These are phyloP conservation scores for Perca fluviatilis DNA, from an alignment of 2,113 vertebrate genomes.

Conservation along the genomic window DNA sequence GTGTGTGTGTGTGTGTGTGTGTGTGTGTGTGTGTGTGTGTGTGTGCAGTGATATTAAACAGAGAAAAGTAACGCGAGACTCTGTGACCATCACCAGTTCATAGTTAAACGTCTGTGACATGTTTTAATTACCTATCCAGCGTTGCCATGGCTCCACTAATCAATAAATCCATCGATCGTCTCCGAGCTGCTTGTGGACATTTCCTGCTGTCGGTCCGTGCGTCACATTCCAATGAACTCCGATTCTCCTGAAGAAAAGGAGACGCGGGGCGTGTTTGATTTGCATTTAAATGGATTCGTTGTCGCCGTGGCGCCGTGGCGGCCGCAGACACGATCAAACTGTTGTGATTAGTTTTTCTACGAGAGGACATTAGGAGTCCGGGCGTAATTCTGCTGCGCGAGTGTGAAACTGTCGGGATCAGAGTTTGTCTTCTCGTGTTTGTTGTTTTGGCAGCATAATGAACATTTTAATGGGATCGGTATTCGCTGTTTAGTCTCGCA, in stretches of 20 bases:
- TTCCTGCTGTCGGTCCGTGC: background rate
- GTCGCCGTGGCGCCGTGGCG: slow-evolving; percentile 63
- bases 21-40: too few relatives aligned
- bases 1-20: too few relatives aligned
- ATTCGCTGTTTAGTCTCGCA: too few relatives aligned
- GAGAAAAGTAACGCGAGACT: too few relatives aligned
- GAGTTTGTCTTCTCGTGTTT: background rate
- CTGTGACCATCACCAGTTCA: too few relatives aligned
- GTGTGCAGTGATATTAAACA: too few relatives aligned
- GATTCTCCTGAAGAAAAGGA: slow-evolving; percentile 49
- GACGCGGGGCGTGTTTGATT: slow-evolving; percentile 71
- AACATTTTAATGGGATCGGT: slow-evolving; percentile 42
- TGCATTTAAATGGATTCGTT: slow-evolving; percentile 83
- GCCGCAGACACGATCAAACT: slow-evolving; percentile 54
- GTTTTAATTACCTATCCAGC: too few relatives aligned
- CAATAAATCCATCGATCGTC: slow-evolving; percentile 4
- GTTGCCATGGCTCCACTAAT: slow-evolving; percentile 4
- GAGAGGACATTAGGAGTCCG: slow-evolving; percentile 59
- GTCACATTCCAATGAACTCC: slow-evolving; percentile 67
- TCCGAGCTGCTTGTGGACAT: background rate
- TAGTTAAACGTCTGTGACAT: background rate
- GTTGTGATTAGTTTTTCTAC: slow-evolving; percentile 26
- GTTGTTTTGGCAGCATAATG: slow-evolving; percentile 43
- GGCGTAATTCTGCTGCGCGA: slow-evolving; percentile 53
- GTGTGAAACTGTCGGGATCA: background rate